phyloP scores from a whole-genome alignment of 1,140 invertebrate genomes.

The Ceratosolen solmsi region DNA sequence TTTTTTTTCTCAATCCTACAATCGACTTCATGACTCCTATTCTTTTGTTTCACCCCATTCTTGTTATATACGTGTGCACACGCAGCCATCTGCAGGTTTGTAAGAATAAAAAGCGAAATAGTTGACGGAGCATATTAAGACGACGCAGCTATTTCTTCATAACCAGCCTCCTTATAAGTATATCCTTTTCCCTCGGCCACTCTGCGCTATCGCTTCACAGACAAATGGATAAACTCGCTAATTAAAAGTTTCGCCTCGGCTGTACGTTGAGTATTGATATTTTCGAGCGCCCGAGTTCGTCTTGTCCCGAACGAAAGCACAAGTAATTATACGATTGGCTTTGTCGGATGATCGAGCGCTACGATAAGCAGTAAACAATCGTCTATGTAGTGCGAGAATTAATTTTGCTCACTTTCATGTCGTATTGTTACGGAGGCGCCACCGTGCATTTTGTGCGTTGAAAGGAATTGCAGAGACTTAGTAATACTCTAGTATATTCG shows the following conservation, averaged over 20 bases:
- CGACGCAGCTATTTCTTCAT: slow-evolving; percentile 56
- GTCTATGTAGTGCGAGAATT: too few species aligned
- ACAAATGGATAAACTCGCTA: slow-evolving; percentile 68
- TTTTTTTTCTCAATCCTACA: too few species aligned
- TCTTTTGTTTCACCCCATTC: not conserved
- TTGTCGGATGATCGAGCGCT: slow-evolving; percentile 22
- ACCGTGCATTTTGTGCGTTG: too few species aligned
- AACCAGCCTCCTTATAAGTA: not conserved
- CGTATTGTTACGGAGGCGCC: too few species aligned
- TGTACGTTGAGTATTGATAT: slow-evolving; percentile 34
- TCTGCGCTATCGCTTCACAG: slow-evolving; percentile 30
- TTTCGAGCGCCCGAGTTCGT: slow-evolving; percentile 23
- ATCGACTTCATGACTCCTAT: not conserved
- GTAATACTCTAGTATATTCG: too few species aligned
- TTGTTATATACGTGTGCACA: slow-evolving; percentile 21
- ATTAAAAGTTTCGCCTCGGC: slow-evolving; percentile 65
- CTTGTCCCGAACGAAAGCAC: not conserved
- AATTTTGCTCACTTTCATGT: too few species aligned
- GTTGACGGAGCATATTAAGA: not conserved
- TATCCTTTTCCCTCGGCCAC: not conserved
- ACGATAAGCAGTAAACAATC: too few species aligned
- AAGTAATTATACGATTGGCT: not conserved
- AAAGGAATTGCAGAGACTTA: too few species aligned
- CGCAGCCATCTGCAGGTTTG: too few species aligned
- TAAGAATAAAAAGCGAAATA: not conserved